Evolutionary conservation across 2,113 vertebrate genomes (phyloP).

Genomic region (Cynopterus brachyotis): DNA sequence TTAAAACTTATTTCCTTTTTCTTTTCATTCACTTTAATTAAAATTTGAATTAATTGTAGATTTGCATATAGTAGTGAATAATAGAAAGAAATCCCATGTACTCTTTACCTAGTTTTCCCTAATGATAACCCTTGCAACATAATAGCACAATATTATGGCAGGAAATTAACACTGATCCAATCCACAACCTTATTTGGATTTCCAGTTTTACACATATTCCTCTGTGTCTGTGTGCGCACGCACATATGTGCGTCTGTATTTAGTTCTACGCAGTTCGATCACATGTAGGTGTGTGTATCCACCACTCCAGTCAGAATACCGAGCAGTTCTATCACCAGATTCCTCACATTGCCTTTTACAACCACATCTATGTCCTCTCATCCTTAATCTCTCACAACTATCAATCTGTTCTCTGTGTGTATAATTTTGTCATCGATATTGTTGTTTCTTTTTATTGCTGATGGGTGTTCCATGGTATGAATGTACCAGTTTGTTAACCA

Average conservation of each 20-base stretch:
- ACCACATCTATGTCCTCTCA: background rate
- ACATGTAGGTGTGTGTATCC: background rate
- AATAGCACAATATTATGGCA: background rate
- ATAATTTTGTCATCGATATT: background rate
- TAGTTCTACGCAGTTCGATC: background rate
- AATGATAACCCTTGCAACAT: background rate
- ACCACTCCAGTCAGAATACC: background rate
- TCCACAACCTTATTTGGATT: background rate
- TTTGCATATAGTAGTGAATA: background rate
- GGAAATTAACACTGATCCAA: background rate
- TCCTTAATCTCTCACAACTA: background rate
- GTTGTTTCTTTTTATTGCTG: background rate
- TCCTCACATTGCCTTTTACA: background rate
- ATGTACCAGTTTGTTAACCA: background rate
- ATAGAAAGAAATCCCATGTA: background rate
- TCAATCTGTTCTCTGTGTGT: background rate
- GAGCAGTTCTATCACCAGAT: background rate
- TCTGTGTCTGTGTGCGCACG: background rate
- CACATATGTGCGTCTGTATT: background rate
- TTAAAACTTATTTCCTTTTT: background rate
- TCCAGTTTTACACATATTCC: background rate
- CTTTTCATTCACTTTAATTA: conserved; percentile 10
- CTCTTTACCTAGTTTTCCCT: background rate
- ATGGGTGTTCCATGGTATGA: background rate
- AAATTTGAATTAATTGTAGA: conserved; percentile 8